A percentile compares a stretch with the other conserved stretches of the same genome.
phyloP scores from a whole-genome alignment of 2,888 invertebrate genomes.

The Acleris laterana region DNA sequence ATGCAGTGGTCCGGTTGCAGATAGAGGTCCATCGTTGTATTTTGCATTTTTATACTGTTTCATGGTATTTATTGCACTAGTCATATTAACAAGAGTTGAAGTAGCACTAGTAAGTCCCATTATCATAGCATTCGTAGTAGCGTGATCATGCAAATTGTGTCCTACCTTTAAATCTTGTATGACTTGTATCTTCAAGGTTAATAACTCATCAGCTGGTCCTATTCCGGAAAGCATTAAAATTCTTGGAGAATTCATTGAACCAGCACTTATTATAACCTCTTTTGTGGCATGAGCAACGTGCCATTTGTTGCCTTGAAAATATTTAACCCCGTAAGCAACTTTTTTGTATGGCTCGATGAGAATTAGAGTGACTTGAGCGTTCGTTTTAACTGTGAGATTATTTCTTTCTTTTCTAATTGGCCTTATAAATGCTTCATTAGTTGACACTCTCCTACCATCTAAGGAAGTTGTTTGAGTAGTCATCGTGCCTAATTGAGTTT shows the following conservation, averaged over 20 bases:
- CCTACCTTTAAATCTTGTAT: conserved; percentile 88
- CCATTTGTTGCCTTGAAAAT: conserved; percentile 51
- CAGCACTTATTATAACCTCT: conserved; percentile 86
- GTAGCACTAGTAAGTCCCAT: conserved; percentile 81
- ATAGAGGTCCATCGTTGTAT: conserved; percentile 67
- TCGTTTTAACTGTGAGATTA: conserved; percentile 76
- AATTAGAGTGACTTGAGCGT: conserved; percentile 81
- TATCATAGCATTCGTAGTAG: conserved; percentile 79
- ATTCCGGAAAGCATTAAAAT: conserved; percentile 87
- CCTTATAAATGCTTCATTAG: conserved; percentile 86
- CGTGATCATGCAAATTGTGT: conserved; percentile 89
- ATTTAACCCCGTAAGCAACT: conserved; percentile 61
- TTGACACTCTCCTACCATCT: conserved; percentile 84
- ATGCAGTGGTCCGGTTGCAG: conserved; percentile 82
- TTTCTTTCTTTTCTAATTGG: conserved; percentile 82
- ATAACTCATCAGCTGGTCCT: conserved; percentile 81
- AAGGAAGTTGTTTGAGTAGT: conserved; percentile 84
- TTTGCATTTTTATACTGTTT: conserved; percentile 63
- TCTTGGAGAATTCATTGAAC: conserved; percentile 85
- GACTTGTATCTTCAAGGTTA: conserved; percentile 74
- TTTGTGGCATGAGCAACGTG: conserved; percentile 68
- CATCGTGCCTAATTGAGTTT: conserved; percentile 84
- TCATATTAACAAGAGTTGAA: conserved; percentile 66
- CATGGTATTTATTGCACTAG: conserved; percentile 64
- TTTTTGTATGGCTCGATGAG: conserved; percentile 73